Evolutionary conservation across 2,888 invertebrate genomes (phyloP), one percentile per base, ranked within the genome.

Genomic region (Quadroppia sp.): DNA sequence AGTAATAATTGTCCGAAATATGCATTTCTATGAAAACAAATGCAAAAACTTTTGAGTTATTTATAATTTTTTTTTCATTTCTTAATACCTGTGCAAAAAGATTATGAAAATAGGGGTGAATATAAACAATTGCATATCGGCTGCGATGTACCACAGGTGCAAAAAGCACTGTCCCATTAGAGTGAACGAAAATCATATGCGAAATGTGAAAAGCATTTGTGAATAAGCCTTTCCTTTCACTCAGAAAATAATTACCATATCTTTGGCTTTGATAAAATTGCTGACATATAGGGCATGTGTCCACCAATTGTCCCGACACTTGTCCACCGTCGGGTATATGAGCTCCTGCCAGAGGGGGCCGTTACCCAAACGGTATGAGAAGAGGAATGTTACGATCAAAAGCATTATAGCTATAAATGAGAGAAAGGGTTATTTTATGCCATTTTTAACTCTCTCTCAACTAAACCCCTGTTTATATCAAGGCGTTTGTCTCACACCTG

Each of bases 1-100:
- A 69, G 23, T 30, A 78, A 9, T 13, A 72, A 61, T 67, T 76
- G 42, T 2, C 77, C 78, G 13, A 75, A 48, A 64, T 72, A 74
- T 25, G 77, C 77, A 74, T 76, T 71, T 36, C 50, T 32, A n/a
- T n/a, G n/a, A n/a, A n/a, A n/a, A n/a, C 4, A 2, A 56, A 32
- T 28, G 2, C 7, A 61, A 42, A 36, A 2, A 30, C n/a, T 13
- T 42, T 9, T 11, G 11, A 25, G 23, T 15, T 20, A 71, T 17
- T 74, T 36, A 73, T 32, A 23, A 42, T 20, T 42, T 20, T 32
- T 15, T 40, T 20, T 11, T 59, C 17, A 20, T 6, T 32, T n/a
- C 15, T 11, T 2, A 61, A 42, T 67, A 67, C 74, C 59, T 71
- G 53, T 69, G 69, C 32, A 74, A 53, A 23, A 74, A n/a, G 9